phyloP scores from a whole-genome alignment of 1,140 invertebrate species.

The Bombus waltoni region DNA sequence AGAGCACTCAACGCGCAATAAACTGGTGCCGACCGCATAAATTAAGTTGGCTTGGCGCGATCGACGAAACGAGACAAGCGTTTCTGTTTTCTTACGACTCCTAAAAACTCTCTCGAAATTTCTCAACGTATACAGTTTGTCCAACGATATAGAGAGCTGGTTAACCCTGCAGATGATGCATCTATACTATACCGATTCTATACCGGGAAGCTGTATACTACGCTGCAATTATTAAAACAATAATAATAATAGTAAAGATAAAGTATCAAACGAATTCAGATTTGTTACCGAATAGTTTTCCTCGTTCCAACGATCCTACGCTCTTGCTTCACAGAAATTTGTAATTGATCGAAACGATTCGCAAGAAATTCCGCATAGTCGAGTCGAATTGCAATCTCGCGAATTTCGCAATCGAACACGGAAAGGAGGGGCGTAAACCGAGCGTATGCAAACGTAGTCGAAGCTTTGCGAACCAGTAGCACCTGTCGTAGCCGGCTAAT shows the following conservation, averaged over 20 bases:
- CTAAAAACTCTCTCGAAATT: slow-evolving; percentile 7
- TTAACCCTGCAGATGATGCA: neutral
- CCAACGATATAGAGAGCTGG: neutral
- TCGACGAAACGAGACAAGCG: neutral
- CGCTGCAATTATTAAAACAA: neutral
- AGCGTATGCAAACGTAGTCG: slow-evolving; percentile 70
- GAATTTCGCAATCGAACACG: slow-evolving; percentile 32
- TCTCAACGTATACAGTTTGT: no score
- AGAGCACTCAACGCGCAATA: neutral
- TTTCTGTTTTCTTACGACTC: neutral
- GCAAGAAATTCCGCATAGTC: slow-evolving; percentile 38
- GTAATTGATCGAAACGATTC: slow-evolving; percentile 30
- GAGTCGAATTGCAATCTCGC: slow-evolving; percentile 2
- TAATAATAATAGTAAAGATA: neutral
- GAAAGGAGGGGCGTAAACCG: slow-evolving; percentile 39
- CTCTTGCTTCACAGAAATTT: slow-evolving; percentile 26
- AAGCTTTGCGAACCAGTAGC: slow-evolving; percentile 69
- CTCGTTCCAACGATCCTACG: neutral
- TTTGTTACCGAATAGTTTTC: no score
- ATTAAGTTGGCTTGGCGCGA: neutral
- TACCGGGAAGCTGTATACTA: neutral
- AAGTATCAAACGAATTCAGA: no score
- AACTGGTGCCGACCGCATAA: slow-evolving; percentile 7
- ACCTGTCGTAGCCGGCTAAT: slow-evolving; percentile 79
- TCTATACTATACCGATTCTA: neutral